Conservation (phyloP, 2,113 vertebrate species). For the Bos taurus region DNA sequence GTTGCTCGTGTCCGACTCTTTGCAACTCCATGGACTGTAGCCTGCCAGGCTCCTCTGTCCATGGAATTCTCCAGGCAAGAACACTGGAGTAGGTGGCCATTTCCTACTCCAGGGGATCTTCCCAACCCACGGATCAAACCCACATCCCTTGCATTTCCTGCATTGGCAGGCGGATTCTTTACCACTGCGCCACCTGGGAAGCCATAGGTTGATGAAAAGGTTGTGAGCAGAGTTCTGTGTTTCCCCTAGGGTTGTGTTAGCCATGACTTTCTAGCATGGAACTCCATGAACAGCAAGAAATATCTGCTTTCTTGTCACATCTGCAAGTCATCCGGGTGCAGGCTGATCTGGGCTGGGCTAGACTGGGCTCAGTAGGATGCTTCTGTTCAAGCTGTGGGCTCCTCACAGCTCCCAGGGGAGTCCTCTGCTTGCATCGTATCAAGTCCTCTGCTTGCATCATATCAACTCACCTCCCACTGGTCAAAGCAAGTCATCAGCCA, state of each 20-base stretch:
- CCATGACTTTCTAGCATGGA: accelerated
- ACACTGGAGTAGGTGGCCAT: not conserved
- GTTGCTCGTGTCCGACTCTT: not conserved
- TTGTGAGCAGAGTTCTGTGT: not conserved
- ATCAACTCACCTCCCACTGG: not conserved
- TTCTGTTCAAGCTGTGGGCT: not conserved
- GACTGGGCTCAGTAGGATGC: not conserved
- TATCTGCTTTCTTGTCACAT: accelerated
- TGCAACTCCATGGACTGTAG: not conserved
- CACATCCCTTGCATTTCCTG: not conserved
- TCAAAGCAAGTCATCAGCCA: not conserved
- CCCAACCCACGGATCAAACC: not conserved
- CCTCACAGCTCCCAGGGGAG: not conserved
- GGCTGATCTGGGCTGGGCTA: not conserved
- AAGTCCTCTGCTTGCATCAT: not conserved
- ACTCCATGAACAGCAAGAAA: not conserved
- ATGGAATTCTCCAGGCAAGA: not conserved
- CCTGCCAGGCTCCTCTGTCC: not conserved
- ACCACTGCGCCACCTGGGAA: not conserved
- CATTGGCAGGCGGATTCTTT: not conserved
- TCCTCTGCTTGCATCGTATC: not conserved
- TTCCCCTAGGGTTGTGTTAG: not conserved
- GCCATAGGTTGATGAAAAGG: not conserved
- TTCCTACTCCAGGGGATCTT: not conserved
- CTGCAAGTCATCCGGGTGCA: accelerated